Evolutionary conservation across 2,888 invertebrate genomes (phyloP).

Genomic region (Agrochola litura): DNA sequence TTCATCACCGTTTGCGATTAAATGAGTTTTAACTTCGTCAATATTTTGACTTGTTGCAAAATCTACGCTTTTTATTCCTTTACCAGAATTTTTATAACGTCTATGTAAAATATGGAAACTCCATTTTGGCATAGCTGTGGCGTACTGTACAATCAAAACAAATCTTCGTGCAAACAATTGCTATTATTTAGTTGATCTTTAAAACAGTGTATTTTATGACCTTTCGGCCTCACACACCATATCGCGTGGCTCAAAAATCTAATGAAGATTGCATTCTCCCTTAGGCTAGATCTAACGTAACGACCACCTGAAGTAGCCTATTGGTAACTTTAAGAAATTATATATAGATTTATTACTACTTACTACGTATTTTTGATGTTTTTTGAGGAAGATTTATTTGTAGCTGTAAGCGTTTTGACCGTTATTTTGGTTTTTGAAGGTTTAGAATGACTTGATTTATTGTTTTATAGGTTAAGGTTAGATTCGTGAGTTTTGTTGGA

Average conservation of each 20-base stretch:
- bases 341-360: slow-evolving; percentile 87
- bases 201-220: slow-evolving; percentile 35
- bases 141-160: neutral
- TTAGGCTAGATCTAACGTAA: slow-evolving; percentile 80
- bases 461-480: slow-evolving; percentile 56
- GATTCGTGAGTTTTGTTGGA: slow-evolving; percentile 51
- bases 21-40: neutral
- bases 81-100: neutral
- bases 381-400: slow-evolving; percentile 87
- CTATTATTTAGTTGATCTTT: slow-evolving; percentile 38
- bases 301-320: slow-evolving; percentile 89
- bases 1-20: neutral
- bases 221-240: slow-evolving; percentile 50
- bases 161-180: slow-evolving; percentile 49
- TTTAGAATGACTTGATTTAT: slow-evolving; percentile 69
- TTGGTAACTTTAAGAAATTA: slow-evolving; percentile 82
- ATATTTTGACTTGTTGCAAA: neutral
- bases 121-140: neutral
- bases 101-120: neutral
- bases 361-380: slow-evolving; percentile 81
- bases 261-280: slow-evolving; percentile 88
- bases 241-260: slow-evolving; percentile 72
- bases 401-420: slow-evolving; percentile 79
- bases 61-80: neutral
- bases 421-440: slow-evolving; percentile 63